Evolutionary conservation across 2,888 invertebrate genomes (phyloP).

Genomic region (Nebria salina): DNA sequence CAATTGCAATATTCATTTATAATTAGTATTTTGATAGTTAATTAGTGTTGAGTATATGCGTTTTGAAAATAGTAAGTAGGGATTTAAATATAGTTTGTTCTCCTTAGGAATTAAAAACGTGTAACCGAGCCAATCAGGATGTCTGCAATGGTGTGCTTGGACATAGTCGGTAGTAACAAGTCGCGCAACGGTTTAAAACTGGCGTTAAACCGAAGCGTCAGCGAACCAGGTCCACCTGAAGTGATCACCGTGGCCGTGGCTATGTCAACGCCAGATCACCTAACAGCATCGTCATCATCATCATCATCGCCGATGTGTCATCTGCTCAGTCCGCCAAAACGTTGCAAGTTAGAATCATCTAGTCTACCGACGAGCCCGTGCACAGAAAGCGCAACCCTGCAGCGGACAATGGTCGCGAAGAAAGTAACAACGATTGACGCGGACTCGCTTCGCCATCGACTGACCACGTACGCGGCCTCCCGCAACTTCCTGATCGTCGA

Average conservation of each 20-base stretch:
- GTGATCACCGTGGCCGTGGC: conserved; percentile 44
- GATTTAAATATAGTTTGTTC: no score
- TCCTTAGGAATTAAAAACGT: no score
- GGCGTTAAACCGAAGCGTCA: conserved; percentile 67
- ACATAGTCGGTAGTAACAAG: conserved; percentile 60
- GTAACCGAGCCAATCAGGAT: conserved; percentile 52
- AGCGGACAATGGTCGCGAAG: conserved; percentile 65
- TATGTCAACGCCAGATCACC: conserved; percentile 29
- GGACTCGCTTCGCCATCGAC: conserved; percentile 64
- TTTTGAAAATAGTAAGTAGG: no score
- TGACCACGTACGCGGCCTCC: conserved; percentile 55
- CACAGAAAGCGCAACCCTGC: conserved; percentile 66
- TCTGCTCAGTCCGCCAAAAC: conserved; percentile 62
- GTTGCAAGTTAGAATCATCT: conserved; percentile 67
- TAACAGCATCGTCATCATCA: conserved; percentile 17
- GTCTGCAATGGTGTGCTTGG: conserved; percentile 66
- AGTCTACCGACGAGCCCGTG: conserved; percentile 66
- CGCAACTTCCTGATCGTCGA: conserved; percentile 68
- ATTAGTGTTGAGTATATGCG: background rate
- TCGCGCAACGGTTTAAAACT: conserved; percentile 68
- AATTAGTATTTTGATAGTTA: background rate
- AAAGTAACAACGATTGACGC: conserved; percentile 65
- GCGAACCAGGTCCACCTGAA: conserved; percentile 65
- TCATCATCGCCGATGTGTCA: conserved; percentile 49
- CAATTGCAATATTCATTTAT: background rate